Base-by-base conservation (phyloP, 2,113 vertebrate genomes). In the Elephantulus edwardii region DNA sequence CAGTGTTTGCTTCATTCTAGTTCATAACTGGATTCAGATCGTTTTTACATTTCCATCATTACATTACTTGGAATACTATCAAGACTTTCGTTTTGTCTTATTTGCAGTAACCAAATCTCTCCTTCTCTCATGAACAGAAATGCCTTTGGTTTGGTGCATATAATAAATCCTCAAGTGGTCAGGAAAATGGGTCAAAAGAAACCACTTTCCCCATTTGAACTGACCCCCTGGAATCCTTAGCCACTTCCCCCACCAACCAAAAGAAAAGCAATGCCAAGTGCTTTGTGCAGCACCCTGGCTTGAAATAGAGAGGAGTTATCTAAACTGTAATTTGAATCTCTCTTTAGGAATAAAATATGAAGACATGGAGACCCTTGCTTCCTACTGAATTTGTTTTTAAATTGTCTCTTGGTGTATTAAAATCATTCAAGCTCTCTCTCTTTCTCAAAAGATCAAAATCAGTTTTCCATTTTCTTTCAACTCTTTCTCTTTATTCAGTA, bases 321-420 rank as follows among this genome's bases (percentile, higher is more conserved):
- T 44, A 35, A 77, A 79, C 19, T 72, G 3, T 35, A 66, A 74
- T 62, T 38, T 94, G 72, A 96, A 79, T 90, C 77, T 88, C 48
- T 40, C 91, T 94, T 93, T 0, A 0, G 94, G 35, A 95, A n/a
- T 44, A 10, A 77, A 79, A 7, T 86, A 46, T 83, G n/a, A 85
- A 64, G 58, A 82, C 89, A 70, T n/a, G 74, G 58, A 56, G 54
- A 64, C 52, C 56, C 17, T 88, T 94, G 6, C 0, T 96, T 82
- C 64, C 17, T 92, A 28, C 28, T 86, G 89, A 96, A 40, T 58
- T 66, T 92, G 44, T 56, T 88, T 96, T 75, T 81, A 93, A 89
- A 42, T 79, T 20, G 86, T 88, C 93, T 95, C 88, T 96, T 91
- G 72, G 70, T 66, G 72, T 81, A 92, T 94, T 72, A 91, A 78